These are phyloP conservation scores for Trichopria drosophilae DNA, from an alignment of 2,888 invertebrate species.

Conservation along the genomic window DNA sequence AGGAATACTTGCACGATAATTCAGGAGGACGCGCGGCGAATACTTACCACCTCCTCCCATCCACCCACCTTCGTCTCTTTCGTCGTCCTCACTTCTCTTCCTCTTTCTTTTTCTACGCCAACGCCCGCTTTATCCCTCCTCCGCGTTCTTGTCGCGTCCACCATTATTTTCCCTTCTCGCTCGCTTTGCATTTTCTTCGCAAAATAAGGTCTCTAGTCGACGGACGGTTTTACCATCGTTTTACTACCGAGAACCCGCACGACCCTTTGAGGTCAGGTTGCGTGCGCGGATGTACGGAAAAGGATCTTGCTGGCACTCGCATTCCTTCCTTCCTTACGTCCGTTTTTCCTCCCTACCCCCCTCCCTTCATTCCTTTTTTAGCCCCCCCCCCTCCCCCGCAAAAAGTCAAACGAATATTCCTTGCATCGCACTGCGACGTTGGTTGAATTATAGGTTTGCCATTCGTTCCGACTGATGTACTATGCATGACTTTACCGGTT, in stretches of 20 bases:
- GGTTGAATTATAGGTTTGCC: no score
- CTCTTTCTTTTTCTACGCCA: conserved; percentile 6
- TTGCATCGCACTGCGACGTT: no score
- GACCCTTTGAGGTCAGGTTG: conserved; percentile 33
- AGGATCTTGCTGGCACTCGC: not conserved
- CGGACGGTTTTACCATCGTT: conserved; percentile 33
- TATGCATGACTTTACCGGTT: no score
- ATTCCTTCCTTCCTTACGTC: conserved; percentile 2
- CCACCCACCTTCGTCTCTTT: conserved; percentile 29
- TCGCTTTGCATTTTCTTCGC: conserved; percentile 39
- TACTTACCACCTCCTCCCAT: conserved; percentile 45
- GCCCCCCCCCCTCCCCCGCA: conserved; percentile 9
- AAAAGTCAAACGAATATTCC: conserved; percentile 17
- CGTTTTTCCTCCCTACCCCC: conserved; percentile 3
- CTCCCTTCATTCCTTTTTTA: conserved; percentile 14
- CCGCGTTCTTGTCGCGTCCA: conserved; percentile 19
- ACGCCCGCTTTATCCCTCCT: not conserved
- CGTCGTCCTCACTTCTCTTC: conserved; percentile 15
- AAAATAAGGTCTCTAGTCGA: conserved; percentile 36
- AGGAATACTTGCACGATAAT: conserved; percentile 51
- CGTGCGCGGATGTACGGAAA: not conserved
- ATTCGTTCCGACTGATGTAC: no score
- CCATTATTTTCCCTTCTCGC: conserved; percentile 42
- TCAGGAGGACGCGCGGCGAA: conserved; percentile 51
- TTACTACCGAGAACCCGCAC: conserved; percentile 29